Base-by-base conservation (phyloP, 2,797 vertebrate genomes). In the Rachycentron canadum region DNA sequence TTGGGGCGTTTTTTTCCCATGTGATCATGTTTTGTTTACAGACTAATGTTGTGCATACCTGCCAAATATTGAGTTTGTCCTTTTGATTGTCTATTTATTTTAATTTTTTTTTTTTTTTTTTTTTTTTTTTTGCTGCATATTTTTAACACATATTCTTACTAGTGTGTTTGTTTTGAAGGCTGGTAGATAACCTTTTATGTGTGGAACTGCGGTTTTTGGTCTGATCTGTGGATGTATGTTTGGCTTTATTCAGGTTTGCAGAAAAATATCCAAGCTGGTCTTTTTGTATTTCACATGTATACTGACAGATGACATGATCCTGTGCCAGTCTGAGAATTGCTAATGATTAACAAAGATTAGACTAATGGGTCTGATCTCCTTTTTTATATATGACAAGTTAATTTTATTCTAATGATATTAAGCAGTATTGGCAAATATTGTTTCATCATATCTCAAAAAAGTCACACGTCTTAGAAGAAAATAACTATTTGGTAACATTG, bases 31-130 rank as follows among this genome's bases (percentile, higher is more conserved):
- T 89, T 86, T 81, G 90, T 93, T 93, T 94, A 91, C 92, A 91
- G 87, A 91, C 75, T 76, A 84, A 89, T 25, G 11, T 82, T 89
- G 87, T 92, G 91, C 89, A 89, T 79, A 90, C 86, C 85, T 92
- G 93, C 94, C 93, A 94, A 94, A 94, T 91, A 83, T 82, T 84
- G 45, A 82, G 70, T 91, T 89, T 91, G 84, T 91, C 79, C 8
- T 80, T 89, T 86, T 91, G 69, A 81, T 81, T 90, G 84, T 91
- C 69, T 92, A 91, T 93, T 93, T 93, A 92, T 91, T 92, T 91
- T 74, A n/a, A 17, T 76, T 57, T 19, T 17, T 64, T 57, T 62
- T 69, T 71, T 19, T 26, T 30, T 69, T 49, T 50, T 62, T 25
- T 34, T 21, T 59, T 77, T 67, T 52, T 47, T 68, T 70, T 79